Evolutionary conservation across 2,797 vertebrate species (phyloP).

Genomic region (Hypotaenidia philippensis): DNA sequence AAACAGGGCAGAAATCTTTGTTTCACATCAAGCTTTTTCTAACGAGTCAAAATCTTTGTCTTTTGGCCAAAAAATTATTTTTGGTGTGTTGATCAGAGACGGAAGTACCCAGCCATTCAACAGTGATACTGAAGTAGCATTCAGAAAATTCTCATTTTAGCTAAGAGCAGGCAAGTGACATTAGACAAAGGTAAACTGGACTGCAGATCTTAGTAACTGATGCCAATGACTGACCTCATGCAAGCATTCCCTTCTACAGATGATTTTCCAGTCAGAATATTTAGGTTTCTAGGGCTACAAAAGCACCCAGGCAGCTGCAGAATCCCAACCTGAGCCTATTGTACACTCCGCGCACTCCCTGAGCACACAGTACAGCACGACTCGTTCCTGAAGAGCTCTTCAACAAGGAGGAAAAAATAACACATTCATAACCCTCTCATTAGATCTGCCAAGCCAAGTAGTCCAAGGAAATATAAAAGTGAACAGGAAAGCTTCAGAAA

Average conservation of each 20-base stretch:
- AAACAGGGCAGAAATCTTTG: not conserved
- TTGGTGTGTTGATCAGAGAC: not conserved
- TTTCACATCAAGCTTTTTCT: not conserved
- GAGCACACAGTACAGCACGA: not conserved
- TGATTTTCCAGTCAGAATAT: not conserved
- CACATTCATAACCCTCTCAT: not conserved
- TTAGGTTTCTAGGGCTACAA: not conserved
- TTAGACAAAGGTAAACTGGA: not conserved
- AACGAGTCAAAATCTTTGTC: not conserved
- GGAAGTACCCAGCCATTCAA: not conserved
- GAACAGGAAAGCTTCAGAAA: not conserved
- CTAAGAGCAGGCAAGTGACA: not conserved
- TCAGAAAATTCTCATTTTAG: not conserved
- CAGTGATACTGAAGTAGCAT: not conserved
- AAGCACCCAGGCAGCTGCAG: rapidly evolving
- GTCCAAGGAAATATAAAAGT: not conserved
- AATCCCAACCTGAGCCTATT: too few relatives aligned
- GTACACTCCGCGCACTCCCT: rapidly evolving
- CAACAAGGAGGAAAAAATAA: not conserved
- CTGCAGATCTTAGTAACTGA: not conserved
- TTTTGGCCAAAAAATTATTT: too few relatives aligned
- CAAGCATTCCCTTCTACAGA: not conserved
- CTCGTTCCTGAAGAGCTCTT: not conserved
- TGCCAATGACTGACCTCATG: not conserved
- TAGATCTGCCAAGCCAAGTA: not conserved